Evolutionary conservation across 2,888 invertebrate genomes (phyloP).

Genomic region (Cerastis leucographa): DNA sequence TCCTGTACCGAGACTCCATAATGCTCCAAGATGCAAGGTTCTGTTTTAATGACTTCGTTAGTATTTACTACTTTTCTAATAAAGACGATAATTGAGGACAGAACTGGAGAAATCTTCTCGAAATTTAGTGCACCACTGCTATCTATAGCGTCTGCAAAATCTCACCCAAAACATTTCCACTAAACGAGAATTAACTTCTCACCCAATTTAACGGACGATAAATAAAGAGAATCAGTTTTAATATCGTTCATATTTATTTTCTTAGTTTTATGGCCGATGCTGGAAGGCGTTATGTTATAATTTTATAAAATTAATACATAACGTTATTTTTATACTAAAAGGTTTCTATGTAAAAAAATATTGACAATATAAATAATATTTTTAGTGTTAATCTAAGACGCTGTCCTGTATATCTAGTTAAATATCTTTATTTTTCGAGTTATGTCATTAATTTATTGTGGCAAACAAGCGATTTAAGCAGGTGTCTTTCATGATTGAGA

Average conservation of each 20-base stretch:
- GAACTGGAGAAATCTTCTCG: background rate
- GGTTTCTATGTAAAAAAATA: too few relatives aligned
- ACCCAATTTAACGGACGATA: conserved; percentile 61
- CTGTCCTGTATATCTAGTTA: too few relatives aligned
- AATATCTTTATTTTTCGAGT: too few relatives aligned
- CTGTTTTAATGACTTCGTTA: background rate
- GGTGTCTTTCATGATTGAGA: conserved; percentile 30
- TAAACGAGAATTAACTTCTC: conserved; percentile 53
- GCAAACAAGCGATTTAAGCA: conserved; percentile 17
- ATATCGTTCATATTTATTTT: conserved; percentile 56
- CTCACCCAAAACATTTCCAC: conserved; percentile 26
- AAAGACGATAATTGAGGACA: background rate
- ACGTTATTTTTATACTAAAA: too few relatives aligned
- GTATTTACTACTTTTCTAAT: background rate
- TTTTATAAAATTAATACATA: conserved; percentile 86
- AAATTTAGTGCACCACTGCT: too few relatives aligned
- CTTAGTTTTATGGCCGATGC: too few relatives aligned
- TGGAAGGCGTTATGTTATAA: conserved; percentile 70
- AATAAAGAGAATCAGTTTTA: conserved; percentile 63
- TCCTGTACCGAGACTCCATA: background rate
- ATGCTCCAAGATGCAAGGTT: background rate
- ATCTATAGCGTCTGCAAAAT: background rate
- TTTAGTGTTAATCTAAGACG: too few relatives aligned
- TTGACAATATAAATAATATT: too few relatives aligned
- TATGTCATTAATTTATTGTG: too few relatives aligned